Conservation (phyloP, 2,888 invertebrate genomes). For the Penaeus monodon region DNA sequence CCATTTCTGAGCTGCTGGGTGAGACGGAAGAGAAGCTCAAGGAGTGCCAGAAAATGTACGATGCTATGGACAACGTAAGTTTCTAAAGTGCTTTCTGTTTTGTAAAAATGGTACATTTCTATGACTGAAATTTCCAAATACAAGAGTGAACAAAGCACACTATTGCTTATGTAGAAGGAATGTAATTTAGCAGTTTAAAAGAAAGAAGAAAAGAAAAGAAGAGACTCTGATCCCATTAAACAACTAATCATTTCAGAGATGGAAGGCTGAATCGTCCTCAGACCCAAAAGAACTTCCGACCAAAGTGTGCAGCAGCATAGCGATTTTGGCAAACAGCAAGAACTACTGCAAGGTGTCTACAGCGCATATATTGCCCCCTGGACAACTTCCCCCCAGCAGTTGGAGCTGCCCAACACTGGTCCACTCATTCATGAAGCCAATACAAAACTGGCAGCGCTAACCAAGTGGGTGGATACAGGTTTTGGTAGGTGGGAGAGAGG, state of each 20-base stretch:
- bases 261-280: not conserved
- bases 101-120: not conserved
- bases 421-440: conserved; percentile 29
- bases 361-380: conserved; percentile 38
- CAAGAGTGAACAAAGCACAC: too few species aligned
- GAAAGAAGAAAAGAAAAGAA: too few species aligned
- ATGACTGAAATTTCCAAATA: too few species aligned
- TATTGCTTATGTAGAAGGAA: too few species aligned
- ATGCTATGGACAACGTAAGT: conserved; percentile 15
- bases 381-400: conserved; percentile 16
- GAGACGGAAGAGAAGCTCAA: not conserved
- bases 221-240: too few species aligned
- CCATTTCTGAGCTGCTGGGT: conserved; percentile 4
- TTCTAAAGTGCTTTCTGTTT: too few species aligned
- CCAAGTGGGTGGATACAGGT: not conserved
- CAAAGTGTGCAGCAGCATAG: not conserved
- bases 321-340: conserved; percentile 20
- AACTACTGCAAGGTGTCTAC: conserved; percentile 32
- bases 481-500: not conserved
- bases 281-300: conserved; percentile 5
- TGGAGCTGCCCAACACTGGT: conserved; percentile 32
- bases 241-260: too few species aligned
- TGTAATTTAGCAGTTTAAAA: too few species aligned
- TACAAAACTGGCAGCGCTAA: conserved; percentile 11
- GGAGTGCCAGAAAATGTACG: conserved; percentile 4